phyloP scores from a whole-genome alignment of 1,140 invertebrate species.

The Macrosteles quadrilineatus region DNA sequence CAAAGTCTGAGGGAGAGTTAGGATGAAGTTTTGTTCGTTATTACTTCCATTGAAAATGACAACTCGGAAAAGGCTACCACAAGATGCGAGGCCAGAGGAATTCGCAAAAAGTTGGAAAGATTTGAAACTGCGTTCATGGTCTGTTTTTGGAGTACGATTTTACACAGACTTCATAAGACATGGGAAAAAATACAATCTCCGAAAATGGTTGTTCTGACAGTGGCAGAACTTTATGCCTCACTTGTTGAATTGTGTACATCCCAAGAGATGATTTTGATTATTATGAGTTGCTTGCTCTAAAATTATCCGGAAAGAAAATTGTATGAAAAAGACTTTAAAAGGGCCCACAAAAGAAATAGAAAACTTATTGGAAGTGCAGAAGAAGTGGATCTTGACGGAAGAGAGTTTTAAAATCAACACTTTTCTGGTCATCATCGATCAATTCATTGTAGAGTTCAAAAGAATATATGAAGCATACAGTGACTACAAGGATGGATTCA shows the following conservation, averaged over 20 bases:
- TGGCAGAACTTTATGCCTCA: neutral
- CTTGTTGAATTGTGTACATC: neutral
- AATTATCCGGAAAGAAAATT: neutral
- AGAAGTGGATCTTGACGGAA: neutral
- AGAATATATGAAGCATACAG: neutral
- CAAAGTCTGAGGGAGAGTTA: slow-evolving; percentile 26
- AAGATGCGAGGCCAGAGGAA: slow-evolving; percentile 20
- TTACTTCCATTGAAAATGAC: slow-evolving; percentile 22
- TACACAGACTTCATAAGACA: neutral
- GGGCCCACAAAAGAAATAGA: neutral
- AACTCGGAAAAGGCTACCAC: slow-evolving; percentile 3
- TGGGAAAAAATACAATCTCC: neutral
- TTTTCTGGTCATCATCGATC: neutral
- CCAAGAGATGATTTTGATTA: neutral
- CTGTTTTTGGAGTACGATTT: slow-evolving; percentile 21
- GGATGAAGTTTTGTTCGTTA: slow-evolving; percentile 23
- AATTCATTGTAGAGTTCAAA: neutral
- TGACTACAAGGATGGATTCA: neutral
- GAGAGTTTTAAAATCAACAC: neutral
- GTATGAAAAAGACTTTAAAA: neutral
- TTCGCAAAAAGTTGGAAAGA: slow-evolving; percentile 28
- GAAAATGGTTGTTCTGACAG: neutral
- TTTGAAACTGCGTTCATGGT: slow-evolving; percentile 34
- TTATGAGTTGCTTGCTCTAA: neutral
- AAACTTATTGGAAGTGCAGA: neutral